Percentiles rank a stretch among this genome's conserved stretches.
These are phyloP conservation scores for Drosophila limbata DNA, from an alignment of 2,888 invertebrate genomes.

Conservation along the genomic window DNA sequence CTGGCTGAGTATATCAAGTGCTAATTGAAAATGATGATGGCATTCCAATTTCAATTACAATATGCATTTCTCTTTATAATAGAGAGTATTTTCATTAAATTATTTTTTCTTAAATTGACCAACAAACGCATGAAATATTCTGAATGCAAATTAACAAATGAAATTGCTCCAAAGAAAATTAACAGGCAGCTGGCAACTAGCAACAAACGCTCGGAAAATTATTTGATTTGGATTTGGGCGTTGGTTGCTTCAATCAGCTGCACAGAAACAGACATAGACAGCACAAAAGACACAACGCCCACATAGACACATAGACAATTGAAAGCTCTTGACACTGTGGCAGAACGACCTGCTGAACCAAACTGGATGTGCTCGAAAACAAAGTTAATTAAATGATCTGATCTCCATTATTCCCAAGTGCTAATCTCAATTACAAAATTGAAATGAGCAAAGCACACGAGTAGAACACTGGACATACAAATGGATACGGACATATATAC, in stretches of 20 bases:
- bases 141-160: slow-evolving; percentile 76
- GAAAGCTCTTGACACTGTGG: slow-evolving; percentile 59
- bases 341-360: slow-evolving; percentile 36
- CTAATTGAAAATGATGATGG: slow-evolving; percentile 47
- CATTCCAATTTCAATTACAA: slow-evolving; percentile 44
- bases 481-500: slow-evolving; percentile 7
- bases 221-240: slow-evolving; percentile 59
- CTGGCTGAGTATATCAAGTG: slow-evolving; percentile 27
- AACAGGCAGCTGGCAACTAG: slow-evolving; percentile 45
- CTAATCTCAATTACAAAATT: slow-evolving; percentile 84
- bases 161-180: slow-evolving; percentile 56
- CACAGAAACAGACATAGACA: slow-evolving; percentile 41
- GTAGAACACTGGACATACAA: slow-evolving; percentile 26
- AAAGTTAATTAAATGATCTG: slow-evolving; percentile 84
- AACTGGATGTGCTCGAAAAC: slow-evolving; percentile 73
- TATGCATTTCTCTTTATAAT: slow-evolving; percentile 20
- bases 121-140: slow-evolving; percentile 58
- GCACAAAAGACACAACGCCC: slow-evolving; percentile 38
- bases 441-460: slow-evolving; percentile 75
- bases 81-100: slow-evolving; percentile 24
- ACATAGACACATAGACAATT: slow-evolving; percentile 43
- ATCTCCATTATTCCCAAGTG: slow-evolving; percentile 83
- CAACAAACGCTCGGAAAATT: slow-evolving; percentile 55
- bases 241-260: slow-evolving; percentile 70
- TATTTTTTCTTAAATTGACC: slow-evolving; percentile 52